Base-by-base conservation (phyloP, 2,888 invertebrate genomes). In the Fragum fragum region DNA sequence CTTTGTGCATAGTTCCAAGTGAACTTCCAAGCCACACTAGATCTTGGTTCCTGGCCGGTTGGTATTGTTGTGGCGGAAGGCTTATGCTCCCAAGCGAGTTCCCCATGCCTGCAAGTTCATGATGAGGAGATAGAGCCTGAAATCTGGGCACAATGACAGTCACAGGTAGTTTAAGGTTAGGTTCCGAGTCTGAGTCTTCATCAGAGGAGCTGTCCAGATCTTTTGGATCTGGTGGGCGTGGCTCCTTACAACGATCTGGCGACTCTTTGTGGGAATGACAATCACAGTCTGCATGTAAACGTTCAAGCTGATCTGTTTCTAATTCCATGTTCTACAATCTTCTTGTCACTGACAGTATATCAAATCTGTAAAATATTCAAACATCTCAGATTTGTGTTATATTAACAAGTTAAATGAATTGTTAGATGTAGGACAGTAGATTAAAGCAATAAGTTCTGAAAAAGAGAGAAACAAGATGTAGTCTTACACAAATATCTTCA, bases 1-100 rank as follows among this genome's bases (percentile, higher is more conserved):
- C 76, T 73, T 83, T 78, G 63, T 86, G 86, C 86, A 86, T 83
- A n/a, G 86, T 86, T 66, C 83, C 83, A 1, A 81, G 74, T 42
- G 86, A 86, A 74, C 86, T 86, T 2, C 86, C 86, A 9, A 76
- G 53, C 86, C 86, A 86, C 23, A 86, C 72, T 16, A 86, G 53
- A 39, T 86, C 86, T 42, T 79, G 79, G 29, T 85, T 78, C 11
- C 73, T 69, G 28, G 69, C 42, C 18, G 36, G 42, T 23, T 76
- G 76, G 39, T 68, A 55, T 39, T 72, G 75, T 53, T 69, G 72
- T 29, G 81, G 85, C 18, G 85, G 78, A 26, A 85, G 81, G 53
- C 73, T 76, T 29, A 85, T 52, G 36, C 80, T 85, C 39, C 76
- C 76, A 7, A 76, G 69, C 1, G 85, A 85, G 23, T 71, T 63